phyloP scores from a whole-genome alignment of 2,113 vertebrate species.

The Platysternon megacephalum region DNA sequence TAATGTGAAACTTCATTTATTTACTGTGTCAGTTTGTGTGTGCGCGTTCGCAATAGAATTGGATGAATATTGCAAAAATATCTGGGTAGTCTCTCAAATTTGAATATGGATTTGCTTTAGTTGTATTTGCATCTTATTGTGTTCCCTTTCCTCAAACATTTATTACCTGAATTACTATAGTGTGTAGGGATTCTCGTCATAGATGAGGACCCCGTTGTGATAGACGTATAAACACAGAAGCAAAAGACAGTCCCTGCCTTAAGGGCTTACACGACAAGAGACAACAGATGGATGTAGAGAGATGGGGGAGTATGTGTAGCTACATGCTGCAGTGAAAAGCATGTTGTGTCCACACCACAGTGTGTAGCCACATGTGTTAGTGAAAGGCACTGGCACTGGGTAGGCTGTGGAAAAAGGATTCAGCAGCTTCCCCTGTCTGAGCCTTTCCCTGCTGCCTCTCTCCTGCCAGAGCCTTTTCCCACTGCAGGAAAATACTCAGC shows the following conservation, averaged over 20 bases:
- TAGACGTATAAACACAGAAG: not conserved
- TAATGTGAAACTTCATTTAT: too few relatives aligned
- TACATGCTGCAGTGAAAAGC: not conserved
- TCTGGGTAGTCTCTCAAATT: not conserved
- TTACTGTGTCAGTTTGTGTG: not conserved
- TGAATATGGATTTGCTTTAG: not conserved
- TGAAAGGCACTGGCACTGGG: not conserved
- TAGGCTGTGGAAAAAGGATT: not conserved
- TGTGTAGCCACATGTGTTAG: too few relatives aligned
- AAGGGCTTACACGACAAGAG: not conserved
- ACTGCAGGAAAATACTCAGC: not conserved
- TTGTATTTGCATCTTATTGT: not conserved
- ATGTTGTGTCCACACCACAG: too few relatives aligned
- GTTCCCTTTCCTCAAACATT: fast-evolving
- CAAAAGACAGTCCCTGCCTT: not conserved
- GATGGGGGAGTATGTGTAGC: too few relatives aligned
- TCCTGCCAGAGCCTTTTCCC: too few relatives aligned
- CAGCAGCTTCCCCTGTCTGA: not conserved
- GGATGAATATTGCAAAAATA: not conserved
- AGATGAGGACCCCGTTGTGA: not conserved
- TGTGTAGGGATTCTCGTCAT: not conserved
- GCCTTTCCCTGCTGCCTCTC: too few relatives aligned
- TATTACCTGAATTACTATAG: not conserved
- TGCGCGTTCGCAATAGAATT: not conserved
- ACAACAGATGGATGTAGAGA: not conserved